A percentile compares a stretch with the other conserved stretches of the same genome.
phyloP scores from a whole-genome alignment of 2,888 invertebrate species.

The Chironomus tentans region DNA sequence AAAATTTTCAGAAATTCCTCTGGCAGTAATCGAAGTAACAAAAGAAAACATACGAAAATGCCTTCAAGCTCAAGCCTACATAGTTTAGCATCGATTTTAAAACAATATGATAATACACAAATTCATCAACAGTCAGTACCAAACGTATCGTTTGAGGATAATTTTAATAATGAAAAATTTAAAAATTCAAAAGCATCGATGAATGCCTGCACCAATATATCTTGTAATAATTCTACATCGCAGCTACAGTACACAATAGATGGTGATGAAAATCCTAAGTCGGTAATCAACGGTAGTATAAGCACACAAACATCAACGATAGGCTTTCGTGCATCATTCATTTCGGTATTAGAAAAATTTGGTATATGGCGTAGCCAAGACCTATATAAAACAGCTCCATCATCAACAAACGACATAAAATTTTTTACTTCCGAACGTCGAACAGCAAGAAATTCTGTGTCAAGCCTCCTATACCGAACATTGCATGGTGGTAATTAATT shows the following conservation, averaged over 20 bases:
- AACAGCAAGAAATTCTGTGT: constrained; percentile 28
- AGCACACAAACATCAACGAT: constrained; percentile 20
- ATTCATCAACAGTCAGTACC: constrained; percentile 30
- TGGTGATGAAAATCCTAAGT: neutral
- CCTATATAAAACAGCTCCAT: neutral
- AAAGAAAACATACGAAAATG: neutral
- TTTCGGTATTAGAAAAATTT: constrained; percentile 34
- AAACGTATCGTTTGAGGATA: constrained; percentile 30
- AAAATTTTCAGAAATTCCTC: neutral
- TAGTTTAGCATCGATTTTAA: constrained; percentile 19
- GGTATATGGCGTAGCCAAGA: constrained; percentile 33
- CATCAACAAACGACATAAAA: neutral
- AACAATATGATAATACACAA: neutral
- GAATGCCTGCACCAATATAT: neutral
- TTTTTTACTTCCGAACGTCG: neutral
- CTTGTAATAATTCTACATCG: neutral
- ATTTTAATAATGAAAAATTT: neutral
- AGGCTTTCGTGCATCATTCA: constrained; percentile 33
- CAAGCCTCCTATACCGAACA: constrained; percentile 28
- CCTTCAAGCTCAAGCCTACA: constrained; percentile 18
- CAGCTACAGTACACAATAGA: neutral
- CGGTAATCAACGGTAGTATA: neutral
- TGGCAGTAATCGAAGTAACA: neutral
- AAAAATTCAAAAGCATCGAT: neutral
- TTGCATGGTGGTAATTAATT: constrained; percentile 18